Base-by-base conservation (phyloP, 2,888 invertebrate species). In the Nycteola revayana region DNA sequence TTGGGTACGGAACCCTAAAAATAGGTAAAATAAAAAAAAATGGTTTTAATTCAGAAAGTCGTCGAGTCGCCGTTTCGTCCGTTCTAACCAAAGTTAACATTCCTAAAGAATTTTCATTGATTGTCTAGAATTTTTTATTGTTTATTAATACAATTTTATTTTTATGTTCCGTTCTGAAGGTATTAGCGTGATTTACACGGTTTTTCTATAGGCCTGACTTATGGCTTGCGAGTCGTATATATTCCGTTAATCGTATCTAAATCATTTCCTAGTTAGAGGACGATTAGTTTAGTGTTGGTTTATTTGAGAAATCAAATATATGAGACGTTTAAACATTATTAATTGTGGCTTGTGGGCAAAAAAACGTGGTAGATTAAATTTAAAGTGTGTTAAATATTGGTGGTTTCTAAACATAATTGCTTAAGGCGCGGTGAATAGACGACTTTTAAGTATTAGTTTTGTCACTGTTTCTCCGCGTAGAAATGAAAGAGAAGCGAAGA, bases 61-160 rank as follows among this genome's bases (percentile, higher is more conserved):
- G n/a, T 44, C 50, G 51, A 25, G 22, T 52, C 54, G 41, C 47
- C 65, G 63, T 45, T 17, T 61, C 68, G 68, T 46, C 2, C 2
- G 9, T 0, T 28, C n/a, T 53, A 66, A 74, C 7, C 7, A 20
- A 31, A 42, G 26, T 44, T 51, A 47, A 50, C 48, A 49, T 39
- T 51, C 9, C 7, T 27, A 49, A 61, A 63, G 51, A 66, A 63
- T 65, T 63, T 66, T 65, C 52, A 63, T 62, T 49, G 55, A 55
- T 64, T 69, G 66, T 69, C 67, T 59, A 64, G 41, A 44, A 50
- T 61, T 65, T 67, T 64, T 71, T 69, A 72, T 67, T 66, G 59
- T 68, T 64, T 65, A 67, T 71, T 68, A 66, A 66, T 61, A 60
- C 58, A 54, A 60, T 60, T 51, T 50, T 52, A 49, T 50, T 52